These are phyloP conservation scores for Stenodema calcarata DNA, from an alignment of 2,888 invertebrate species.

Conservation along the genomic window DNA sequence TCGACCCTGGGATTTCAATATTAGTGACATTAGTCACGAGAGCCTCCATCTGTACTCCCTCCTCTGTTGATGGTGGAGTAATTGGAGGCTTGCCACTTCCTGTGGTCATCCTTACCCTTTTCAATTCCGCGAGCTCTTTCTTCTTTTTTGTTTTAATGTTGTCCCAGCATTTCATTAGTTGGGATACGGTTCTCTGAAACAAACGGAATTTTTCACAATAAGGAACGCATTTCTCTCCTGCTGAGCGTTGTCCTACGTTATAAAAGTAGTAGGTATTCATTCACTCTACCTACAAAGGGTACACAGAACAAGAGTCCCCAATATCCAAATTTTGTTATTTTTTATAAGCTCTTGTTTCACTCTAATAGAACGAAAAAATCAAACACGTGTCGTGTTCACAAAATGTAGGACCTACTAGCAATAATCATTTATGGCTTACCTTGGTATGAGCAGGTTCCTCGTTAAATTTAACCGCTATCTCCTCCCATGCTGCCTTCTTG, in stretches of 20 bases:
- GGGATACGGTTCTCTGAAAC: slow-evolving; percentile 1
- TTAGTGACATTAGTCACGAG: background rate
- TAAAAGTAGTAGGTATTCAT: background rate
- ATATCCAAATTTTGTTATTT: background rate
- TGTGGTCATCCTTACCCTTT: background rate
- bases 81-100: background rate
- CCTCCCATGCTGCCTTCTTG: too few relatives aligned
- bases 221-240: too few relatives aligned
- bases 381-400: background rate
- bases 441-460: too few relatives aligned
- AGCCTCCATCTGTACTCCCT: background rate
- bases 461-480: too few relatives aligned
- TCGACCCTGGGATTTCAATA: background rate
- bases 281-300: background rate
- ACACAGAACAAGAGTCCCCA: background rate
- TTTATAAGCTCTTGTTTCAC: background rate
- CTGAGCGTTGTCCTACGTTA: background rate
- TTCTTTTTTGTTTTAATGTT: background rate
- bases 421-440: too few relatives aligned
- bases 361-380: background rate
- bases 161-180: slow-evolving; percentile 11
- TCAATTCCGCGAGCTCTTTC: background rate
- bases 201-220: background rate
- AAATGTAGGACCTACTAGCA: background rate
- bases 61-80: background rate